Percentiles rank a stretch among this genome's conserved stretches.
Conservation (phyloP, 35 echinoderm and acorn worm genomes). For the Ophioderma brevispina region DNA sequence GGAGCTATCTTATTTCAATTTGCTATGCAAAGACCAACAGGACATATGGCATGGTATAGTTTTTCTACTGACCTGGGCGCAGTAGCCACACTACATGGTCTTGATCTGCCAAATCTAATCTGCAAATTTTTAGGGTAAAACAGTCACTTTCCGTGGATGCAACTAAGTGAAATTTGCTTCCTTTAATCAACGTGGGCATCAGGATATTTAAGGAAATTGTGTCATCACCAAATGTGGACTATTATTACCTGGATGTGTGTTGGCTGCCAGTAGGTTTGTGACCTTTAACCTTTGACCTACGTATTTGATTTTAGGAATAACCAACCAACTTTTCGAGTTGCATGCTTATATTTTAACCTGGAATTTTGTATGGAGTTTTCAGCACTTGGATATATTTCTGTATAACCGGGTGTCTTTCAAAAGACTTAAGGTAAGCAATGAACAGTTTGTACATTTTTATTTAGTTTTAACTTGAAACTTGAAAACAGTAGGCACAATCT, state of each 20-base stretch:
- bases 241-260: background rate
- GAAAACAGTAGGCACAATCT: too few species aligned
- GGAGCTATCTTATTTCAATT: background rate
- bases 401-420: too few species aligned
- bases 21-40: background rate
- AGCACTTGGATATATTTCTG: too few species aligned
- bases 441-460: too few species aligned
- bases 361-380: too few species aligned
- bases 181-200: background rate
- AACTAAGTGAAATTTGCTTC: background rate
- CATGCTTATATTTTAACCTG: too few species aligned
- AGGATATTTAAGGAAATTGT: background rate
- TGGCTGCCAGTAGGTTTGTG: background rate
- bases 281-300: background rate
- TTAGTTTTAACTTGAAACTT: too few species aligned
- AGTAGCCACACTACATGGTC: background rate
- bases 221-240: background rate
- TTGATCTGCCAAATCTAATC: background rate
- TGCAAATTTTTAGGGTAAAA: too few species aligned
- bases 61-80: background rate
- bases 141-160: background rate
- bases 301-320: too few species aligned
- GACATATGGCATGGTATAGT: background rate
- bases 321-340: too few species aligned
- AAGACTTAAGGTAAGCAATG: too few species aligned